Conservation (phyloP, 2,113 vertebrate species). For the Perccottus glenii region DNA sequence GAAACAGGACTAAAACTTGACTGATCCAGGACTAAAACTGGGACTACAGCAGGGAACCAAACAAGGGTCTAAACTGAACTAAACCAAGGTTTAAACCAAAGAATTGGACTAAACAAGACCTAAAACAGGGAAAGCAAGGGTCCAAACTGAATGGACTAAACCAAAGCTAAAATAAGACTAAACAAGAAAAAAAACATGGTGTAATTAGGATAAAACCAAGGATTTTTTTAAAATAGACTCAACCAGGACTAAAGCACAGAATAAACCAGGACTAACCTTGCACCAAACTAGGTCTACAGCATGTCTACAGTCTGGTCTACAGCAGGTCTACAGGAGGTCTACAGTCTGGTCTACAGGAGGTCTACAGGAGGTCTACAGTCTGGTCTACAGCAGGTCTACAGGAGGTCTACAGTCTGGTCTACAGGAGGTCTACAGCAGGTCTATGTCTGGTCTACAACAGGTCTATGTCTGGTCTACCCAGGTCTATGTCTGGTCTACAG, state of each 20-base stretch:
- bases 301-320: background rate
- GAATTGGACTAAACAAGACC: background rate
- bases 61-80: background rate
- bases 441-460: too few species aligned
- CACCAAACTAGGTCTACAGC: background rate
- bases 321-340: background rate
- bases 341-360: too few species aligned
- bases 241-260: background rate
- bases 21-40: background rate
- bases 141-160: background rate
- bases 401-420: too few species aligned
- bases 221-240: background rate
- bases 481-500: slow-evolving; percentile 10
- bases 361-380: too few species aligned
- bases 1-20: background rate
- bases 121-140: background rate
- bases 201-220: background rate
- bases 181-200: background rate
- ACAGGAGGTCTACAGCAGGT: too few species aligned
- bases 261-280: background rate
- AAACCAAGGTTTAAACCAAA: too few species aligned
- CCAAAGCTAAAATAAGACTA: background rate
- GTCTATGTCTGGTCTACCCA: too few species aligned
- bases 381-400: too few species aligned
- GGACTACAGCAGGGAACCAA: background rate